A percentile compares a stretch with the other conserved stretches of the same genome.
These are phyloP conservation scores for Trichomalopsis sarcophagae DNA, from an alignment of 1,140 invertebrate genomes.

Conservation along the genomic window DNA sequence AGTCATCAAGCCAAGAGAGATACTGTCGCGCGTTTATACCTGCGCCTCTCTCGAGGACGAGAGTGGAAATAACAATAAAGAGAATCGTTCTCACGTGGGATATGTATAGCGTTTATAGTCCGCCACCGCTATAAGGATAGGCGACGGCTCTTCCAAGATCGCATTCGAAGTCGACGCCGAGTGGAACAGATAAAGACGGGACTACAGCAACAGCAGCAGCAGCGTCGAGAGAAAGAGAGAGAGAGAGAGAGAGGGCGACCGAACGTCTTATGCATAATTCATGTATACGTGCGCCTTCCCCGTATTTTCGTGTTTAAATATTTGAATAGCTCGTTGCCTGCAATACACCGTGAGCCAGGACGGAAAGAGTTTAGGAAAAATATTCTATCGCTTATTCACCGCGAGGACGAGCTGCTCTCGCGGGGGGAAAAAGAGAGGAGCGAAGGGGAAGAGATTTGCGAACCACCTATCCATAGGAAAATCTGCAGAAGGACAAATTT, in stretches of 20 bases:
- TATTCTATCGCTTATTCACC: constrained; percentile 65
- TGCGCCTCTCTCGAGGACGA: not conserved
- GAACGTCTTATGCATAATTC: constrained; percentile 71
- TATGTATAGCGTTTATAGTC: not conserved
- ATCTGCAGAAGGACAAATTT: not conserved
- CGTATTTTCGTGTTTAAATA: constrained; percentile 73
- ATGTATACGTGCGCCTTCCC: constrained; percentile 66
- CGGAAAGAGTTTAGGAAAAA: constrained; percentile 55
- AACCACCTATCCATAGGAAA: not conserved
- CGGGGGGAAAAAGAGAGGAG: constrained; percentile 11
- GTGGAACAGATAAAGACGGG: constrained; percentile 42
- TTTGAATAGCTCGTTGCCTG: constrained; percentile 71
- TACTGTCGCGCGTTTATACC: constrained; percentile 28
- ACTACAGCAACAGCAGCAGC: constrained; percentile 45
- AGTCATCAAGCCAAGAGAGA: not conserved
- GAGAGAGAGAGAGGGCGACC: constrained; percentile 43
- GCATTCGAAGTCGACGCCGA: not conserved
- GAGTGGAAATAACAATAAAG: constrained; percentile 43
- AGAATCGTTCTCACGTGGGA: constrained; percentile 46
- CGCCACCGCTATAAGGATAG: not conserved
- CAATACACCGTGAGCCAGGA: constrained; percentile 52
- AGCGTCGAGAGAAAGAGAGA: constrained; percentile 41
- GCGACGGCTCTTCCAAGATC: not conserved
- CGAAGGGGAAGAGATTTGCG: constrained; percentile 13
- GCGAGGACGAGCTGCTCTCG: constrained; percentile 29